Evolutionary conservation across 2,113 vertebrate species (phyloP).

Genomic region (Toxostoma redivivum): DNA sequence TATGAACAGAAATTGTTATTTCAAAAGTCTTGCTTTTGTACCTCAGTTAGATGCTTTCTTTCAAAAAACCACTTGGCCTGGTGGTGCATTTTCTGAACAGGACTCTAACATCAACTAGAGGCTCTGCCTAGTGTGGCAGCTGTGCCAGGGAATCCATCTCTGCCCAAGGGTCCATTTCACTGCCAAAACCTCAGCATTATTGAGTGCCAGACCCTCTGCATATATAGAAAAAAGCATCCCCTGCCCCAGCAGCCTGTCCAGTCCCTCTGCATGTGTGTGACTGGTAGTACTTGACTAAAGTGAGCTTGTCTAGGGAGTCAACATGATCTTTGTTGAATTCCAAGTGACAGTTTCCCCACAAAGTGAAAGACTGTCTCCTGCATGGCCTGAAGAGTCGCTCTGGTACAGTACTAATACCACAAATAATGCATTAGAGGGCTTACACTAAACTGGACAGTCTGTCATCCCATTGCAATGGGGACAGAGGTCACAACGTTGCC

Average conservation of each 20-base stretch:
- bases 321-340: background rate
- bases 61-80: background rate
- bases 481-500: background rate
- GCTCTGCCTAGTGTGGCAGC: background rate
- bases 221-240: background rate
- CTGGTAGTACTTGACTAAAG: background rate
- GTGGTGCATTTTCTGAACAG: background rate
- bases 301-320: background rate
- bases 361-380: background rate
- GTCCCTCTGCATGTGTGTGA: background rate
- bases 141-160: background rate
- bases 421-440: background rate
- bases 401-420: background rate
- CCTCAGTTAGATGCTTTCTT: background rate
- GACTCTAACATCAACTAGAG: background rate
- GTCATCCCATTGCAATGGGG: background rate
- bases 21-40: background rate
- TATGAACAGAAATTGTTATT: background rate
- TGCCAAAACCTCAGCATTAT: background rate
- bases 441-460: rapidly evolving
- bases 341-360: rapidly evolving
- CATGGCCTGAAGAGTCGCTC: rapidly evolving
- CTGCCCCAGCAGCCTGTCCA: background rate
- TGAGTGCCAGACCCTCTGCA: background rate
- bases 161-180: background rate